These are phyloP conservation scores for Heliconius melpomene DNA, from an alignment of 1,140 invertebrate genomes.

Conservation along the genomic window DNA sequence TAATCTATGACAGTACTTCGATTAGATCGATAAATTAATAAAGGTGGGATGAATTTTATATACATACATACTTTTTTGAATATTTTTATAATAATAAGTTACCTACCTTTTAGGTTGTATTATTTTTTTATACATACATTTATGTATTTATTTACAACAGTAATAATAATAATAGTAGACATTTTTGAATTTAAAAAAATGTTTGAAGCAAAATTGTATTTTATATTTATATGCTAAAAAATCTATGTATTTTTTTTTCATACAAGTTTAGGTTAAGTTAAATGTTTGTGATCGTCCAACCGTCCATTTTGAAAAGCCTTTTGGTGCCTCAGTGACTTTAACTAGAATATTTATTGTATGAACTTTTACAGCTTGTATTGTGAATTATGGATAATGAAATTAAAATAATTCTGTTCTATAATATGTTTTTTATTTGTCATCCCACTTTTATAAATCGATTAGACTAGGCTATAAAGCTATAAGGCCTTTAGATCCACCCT, in stretches of 20 bases:
- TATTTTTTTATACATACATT: background rate
- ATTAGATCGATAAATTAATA: background rate
- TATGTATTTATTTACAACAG: background rate
- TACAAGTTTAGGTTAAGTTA: slow-evolving; percentile 16
- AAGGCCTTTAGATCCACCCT: too few relatives aligned
- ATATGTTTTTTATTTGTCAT: background rate
- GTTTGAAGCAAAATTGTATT: background rate
- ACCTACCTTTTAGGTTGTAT: slow-evolving; percentile 17
- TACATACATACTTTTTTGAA: background rate
- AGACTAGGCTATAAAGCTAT: too few relatives aligned
- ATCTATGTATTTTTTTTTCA: background rate
- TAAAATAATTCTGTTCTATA: background rate
- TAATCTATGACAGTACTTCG: background rate
- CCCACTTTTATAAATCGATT: too few relatives aligned
- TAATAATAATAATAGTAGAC: background rate
- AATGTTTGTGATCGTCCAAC: slow-evolving; percentile 43
- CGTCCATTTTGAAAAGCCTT: slow-evolving; percentile 35
- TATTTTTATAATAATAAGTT: slow-evolving; percentile 16
- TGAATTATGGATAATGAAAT: background rate
- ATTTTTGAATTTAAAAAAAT: background rate
- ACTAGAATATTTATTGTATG: background rate
- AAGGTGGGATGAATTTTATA: background rate
- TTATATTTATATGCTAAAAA: background rate
- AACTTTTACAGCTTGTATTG: slow-evolving; percentile 1
- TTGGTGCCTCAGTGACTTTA: slow-evolving; percentile 14